These are phyloP conservation scores for Rhyacichthys aspro DNA, from an alignment of 2,797 vertebrate species.

Conservation along the genomic window DNA sequence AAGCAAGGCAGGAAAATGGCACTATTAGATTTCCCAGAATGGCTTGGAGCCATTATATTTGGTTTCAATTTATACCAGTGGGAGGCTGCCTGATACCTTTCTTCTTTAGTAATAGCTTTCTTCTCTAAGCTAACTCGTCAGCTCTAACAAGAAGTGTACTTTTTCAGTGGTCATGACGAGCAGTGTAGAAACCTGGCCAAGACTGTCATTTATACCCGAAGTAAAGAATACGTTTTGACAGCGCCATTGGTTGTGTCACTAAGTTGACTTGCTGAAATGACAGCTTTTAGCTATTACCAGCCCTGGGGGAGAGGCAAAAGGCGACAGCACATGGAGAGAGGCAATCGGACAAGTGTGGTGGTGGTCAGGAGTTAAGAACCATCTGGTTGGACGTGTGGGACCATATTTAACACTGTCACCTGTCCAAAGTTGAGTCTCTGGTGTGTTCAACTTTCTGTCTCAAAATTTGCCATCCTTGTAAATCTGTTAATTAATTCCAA, in stretches of 20 bases:
- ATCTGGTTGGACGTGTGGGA: conserved; percentile 64
- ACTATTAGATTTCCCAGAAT: conserved; percentile 66
- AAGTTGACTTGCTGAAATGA: conserved; percentile 64
- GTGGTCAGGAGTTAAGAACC: conserved; percentile 56
- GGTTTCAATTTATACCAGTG: conserved; percentile 73
- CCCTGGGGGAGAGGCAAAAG: conserved; percentile 32
- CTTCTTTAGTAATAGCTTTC: conserved; percentile 72
- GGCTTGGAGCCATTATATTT: conserved; percentile 72
- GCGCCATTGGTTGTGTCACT: conserved; percentile 49
- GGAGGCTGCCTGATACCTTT: conserved; percentile 70
- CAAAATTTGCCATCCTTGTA: conserved; percentile 28
- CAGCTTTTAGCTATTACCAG: conserved; percentile 65
- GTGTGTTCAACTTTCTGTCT: conserved; percentile 34
- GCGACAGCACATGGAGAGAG: conserved; percentile 35
- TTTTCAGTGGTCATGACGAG: conserved; percentile 60
- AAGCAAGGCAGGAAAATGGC: conserved; percentile 50
- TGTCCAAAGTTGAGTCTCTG: conserved; percentile 44
- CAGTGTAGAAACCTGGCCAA: conserved; percentile 48
- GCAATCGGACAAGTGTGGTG: conserved; percentile 20
- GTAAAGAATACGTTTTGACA: conserved; percentile 50
- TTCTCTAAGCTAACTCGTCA: conserved; percentile 66
- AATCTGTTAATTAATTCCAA: conserved; percentile 21
- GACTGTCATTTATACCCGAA: conserved; percentile 61
- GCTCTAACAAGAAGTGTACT: conserved; percentile 69
- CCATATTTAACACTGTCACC: conserved; percentile 65